Evolutionary conservation across 2,797 vertebrate genomes (phyloP).

Genomic region (Paramormyrops hopkinsi): DNA sequence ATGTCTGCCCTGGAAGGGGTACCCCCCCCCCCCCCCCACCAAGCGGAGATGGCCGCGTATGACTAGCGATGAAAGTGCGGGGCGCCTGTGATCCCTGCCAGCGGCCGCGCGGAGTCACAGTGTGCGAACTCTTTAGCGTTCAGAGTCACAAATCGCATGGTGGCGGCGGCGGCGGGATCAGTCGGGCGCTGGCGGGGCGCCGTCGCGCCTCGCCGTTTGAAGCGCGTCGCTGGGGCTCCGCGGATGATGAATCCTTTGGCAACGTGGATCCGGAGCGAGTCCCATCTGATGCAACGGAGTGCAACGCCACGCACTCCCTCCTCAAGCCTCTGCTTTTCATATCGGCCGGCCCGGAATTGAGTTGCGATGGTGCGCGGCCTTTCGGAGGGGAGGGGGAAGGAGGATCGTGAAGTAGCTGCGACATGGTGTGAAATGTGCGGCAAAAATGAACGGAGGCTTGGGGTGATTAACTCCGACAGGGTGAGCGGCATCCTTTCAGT

Average conservation of each 20-base stretch:
- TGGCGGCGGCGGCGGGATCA: slow-evolving; percentile 57
- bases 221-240: slow-evolving; percentile 57
- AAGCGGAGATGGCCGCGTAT: background rate
- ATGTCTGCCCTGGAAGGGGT: slow-evolving; percentile 27
- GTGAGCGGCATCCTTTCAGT: too few relatives aligned
- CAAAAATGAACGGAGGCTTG: background rate
- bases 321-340: slow-evolving; percentile 45
- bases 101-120: background rate
- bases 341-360: slow-evolving; percentile 22
- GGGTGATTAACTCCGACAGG: background rate
- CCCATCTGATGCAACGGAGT: slow-evolving; percentile 65
- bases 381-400: slow-evolving; percentile 12
- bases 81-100: background rate
- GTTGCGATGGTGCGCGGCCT: slow-evolving; percentile 26
- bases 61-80: background rate
- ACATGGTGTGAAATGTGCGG: background rate
- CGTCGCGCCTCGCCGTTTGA: slow-evolving; percentile 65
- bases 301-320: slow-evolving; percentile 59
- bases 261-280: slow-evolving; percentile 50
- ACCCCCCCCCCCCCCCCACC: background rate
- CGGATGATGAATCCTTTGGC: slow-evolving; percentile 67
- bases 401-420: background rate
- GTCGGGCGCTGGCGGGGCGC: slow-evolving; percentile 52
- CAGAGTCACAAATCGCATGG: background rate
- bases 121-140: background rate